These are phyloP conservation scores for Lasioglossum zephyrum DNA, from an alignment of 2,888 invertebrate genomes.

Conservation along the genomic window DNA sequence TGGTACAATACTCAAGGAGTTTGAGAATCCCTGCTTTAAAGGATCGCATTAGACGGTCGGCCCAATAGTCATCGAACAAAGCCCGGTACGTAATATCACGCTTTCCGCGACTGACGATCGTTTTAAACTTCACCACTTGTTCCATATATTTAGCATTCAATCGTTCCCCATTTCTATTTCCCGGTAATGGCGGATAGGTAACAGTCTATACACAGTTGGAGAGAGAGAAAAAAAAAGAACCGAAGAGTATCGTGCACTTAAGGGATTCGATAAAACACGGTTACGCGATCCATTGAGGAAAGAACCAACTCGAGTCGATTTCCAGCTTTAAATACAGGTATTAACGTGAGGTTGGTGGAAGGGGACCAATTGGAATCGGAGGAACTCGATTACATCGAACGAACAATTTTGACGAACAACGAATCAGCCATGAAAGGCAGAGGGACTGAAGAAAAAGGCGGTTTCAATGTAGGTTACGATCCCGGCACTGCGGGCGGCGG, in stretches of 20 bases:
- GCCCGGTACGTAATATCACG: not conserved
- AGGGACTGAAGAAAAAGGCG: not conserved
- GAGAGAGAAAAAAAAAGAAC: not conserved
- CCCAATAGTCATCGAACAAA: constrained; percentile 2
- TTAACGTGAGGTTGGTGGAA: not conserved
- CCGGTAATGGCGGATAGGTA: constrained; percentile 8
- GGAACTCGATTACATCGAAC: constrained; percentile 40
- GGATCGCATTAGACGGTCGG: not conserved
- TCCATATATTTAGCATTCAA: constrained; percentile 5
- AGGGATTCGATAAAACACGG: not conserved
- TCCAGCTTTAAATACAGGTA: constrained; percentile 31
- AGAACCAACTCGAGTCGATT: constrained; percentile 26
- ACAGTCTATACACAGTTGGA: not conserved
- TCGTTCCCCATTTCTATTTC: not conserved
- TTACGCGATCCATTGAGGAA: constrained; percentile 31
- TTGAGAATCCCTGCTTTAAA: not conserved
- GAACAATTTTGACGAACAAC: constrained; percentile 50
- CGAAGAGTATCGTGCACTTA: not conserved
- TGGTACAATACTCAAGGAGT: no score
- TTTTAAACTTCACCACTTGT: constrained; percentile 3
- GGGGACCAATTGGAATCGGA: constrained; percentile 24
- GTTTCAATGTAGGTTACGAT: constrained; percentile 10
- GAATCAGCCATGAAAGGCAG: constrained; percentile 22
- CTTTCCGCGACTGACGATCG: not conserved
- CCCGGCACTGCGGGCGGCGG: not conserved